phyloP scores from a whole-genome alignment of 2,797 vertebrate species.

The Anisognathus igniventris region DNA sequence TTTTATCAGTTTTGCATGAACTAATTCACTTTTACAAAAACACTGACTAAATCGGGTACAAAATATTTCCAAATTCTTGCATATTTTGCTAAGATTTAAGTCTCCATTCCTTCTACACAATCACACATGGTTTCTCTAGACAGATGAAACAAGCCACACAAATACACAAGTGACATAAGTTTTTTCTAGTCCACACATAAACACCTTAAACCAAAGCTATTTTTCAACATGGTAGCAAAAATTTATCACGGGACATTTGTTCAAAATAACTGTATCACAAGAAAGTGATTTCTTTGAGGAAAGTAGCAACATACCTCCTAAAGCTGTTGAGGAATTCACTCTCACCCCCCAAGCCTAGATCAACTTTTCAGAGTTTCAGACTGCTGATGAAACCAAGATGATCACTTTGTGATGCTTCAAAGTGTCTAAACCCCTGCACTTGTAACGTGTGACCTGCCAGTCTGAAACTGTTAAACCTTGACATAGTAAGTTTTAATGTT shows the following conservation, averaged over 20 bases:
- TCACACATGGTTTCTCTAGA: background rate
- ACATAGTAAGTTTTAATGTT: background rate
- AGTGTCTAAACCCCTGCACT: background rate
- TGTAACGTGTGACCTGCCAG: background rate
- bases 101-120: background rate
- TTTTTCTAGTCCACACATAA: background rate
- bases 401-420: background rate
- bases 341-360: background rate
- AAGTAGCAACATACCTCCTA: background rate
- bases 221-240: background rate
- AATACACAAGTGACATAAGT: rapidly evolving
- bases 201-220: background rate
- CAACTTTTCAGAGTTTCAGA: background rate
- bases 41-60: background rate
- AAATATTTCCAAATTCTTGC: background rate
- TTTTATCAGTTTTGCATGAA: background rate
- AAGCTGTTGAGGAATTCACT: background rate
- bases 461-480: background rate
- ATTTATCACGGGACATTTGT: background rate
- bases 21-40: background rate
- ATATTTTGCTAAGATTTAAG: background rate
- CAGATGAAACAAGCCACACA: background rate
- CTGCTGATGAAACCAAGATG: background rate
- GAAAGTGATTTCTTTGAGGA: background rate
- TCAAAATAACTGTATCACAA: background rate